phyloP scores from a whole-genome alignment of 2,797 vertebrate genomes.

The Aplochiton taeniatus region DNA sequence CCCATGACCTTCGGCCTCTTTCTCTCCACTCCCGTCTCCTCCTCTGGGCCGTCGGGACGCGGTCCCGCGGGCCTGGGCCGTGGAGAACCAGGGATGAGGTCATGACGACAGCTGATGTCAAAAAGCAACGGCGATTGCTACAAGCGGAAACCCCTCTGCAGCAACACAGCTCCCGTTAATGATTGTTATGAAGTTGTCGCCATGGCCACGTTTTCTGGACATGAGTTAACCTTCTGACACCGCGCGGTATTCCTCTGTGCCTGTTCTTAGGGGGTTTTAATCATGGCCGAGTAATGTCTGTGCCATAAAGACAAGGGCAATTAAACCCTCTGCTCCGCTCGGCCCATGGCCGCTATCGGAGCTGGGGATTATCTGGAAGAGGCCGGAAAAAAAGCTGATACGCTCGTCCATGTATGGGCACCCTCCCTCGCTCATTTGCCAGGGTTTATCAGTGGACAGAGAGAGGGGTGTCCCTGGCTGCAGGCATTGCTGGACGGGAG shows the following conservation, averaged over 20 bases:
- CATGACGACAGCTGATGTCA: conserved; percentile 44
- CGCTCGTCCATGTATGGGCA: conserved; percentile 17
- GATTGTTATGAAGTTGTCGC: too few species aligned
- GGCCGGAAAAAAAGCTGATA: conserved; percentile 35
- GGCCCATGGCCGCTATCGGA: not conserved
- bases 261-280: too few species aligned
- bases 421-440: conserved; percentile 25
- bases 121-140: not conserved
- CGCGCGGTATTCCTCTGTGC: too few species aligned
- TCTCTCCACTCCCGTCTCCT: conserved; percentile 11
- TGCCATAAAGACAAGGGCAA: too few species aligned
- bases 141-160: too few species aligned
- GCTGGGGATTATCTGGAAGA: conserved; percentile 33
- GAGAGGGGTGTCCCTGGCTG: conserved; percentile 23
- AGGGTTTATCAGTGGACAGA: conserved; percentile 47
- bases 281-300: too few species aligned
- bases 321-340: not conserved
- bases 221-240: too few species aligned
- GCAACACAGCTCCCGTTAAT: too few species aligned
- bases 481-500: conserved; percentile 21
- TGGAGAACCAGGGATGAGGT: conserved; percentile 54
- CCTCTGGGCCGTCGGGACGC: conserved; percentile 3
- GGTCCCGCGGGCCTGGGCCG: conserved; percentile 10
- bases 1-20: conserved; percentile 45
- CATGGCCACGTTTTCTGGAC: too few species aligned